phyloP scores from a whole-genome alignment of 2,797 vertebrate species.

The Lacerta agilis region DNA sequence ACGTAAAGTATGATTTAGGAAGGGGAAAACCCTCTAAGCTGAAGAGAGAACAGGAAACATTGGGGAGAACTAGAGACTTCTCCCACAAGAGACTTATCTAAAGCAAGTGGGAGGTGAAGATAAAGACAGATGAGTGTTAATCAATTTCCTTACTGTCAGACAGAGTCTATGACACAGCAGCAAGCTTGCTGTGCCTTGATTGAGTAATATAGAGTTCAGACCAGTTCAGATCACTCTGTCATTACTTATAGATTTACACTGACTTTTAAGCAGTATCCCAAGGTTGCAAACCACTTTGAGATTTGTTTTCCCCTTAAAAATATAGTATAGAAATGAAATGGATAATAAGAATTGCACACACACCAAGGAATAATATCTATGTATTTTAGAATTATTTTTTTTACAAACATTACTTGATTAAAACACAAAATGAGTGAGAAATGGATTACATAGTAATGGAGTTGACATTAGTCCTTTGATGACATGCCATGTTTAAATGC shows the following conservation, averaged over 20 bases:
- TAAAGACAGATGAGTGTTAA: not conserved
- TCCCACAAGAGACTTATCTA: not conserved
- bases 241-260: not conserved
- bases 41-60: not conserved
- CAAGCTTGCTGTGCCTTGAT: not conserved
- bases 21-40: not conserved
- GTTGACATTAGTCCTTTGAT: not conserved
- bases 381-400: not conserved
- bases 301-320: too few relatives aligned
- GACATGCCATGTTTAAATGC: not conserved
- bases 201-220: not conserved
- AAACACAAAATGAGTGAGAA: not conserved
- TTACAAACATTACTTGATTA: not conserved
- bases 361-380: not conserved
- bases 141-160: not conserved
- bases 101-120: not conserved
- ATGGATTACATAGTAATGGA: conserved; percentile 8
- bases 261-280: not conserved
- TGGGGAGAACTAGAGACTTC: not conserved
- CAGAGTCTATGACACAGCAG: not conserved
- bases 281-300: too few relatives aligned
- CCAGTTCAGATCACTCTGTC: accelerated
- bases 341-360: not conserved
- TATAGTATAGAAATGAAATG: not conserved
- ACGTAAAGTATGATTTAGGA: not conserved